phyloP scores from a whole-genome alignment of 2,888 invertebrate species.

The Sphaeridia pumilis region DNA sequence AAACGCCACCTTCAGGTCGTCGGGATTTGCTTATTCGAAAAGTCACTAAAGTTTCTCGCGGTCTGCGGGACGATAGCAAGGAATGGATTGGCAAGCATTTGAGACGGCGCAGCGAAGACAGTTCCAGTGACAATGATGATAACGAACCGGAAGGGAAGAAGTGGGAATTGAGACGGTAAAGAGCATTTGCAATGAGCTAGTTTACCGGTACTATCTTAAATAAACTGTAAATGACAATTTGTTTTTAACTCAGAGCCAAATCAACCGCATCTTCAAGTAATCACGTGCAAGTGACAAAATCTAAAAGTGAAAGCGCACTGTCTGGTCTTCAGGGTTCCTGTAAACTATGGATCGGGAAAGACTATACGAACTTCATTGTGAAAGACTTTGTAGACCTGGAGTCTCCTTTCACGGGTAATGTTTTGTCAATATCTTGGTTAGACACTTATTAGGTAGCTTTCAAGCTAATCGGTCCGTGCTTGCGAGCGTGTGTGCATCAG shows the following conservation, averaged over 20 bases:
- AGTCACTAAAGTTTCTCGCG: constrained; percentile 30
- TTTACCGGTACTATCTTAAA: no score
- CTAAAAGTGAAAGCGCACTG: constrained; percentile 28
- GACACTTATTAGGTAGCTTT: neutral
- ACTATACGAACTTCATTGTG: constrained; percentile 90
- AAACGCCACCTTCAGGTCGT: constrained; percentile 34
- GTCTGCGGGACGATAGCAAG: constrained; percentile 29
- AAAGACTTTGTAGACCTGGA: constrained; percentile 87
- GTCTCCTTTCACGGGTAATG: constrained; percentile 59
- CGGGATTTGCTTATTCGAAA: constrained; percentile 26
- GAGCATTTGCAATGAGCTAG: neutral
- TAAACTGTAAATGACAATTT: no score
- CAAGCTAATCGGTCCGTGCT: neutral
- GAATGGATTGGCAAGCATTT: constrained; percentile 31
- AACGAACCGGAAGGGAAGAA: constrained; percentile 33
- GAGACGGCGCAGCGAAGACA: constrained; percentile 17
- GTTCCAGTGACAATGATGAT: constrained; percentile 28
- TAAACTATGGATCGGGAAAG: constrained; percentile 90
- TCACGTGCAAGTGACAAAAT: constrained; percentile 1
- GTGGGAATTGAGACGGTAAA: neutral
- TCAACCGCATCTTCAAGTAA: neutral
- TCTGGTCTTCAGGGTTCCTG: constrained; percentile 54
- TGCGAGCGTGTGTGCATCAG: no score
- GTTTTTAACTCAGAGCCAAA: neutral
- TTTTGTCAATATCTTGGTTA: neutral